phyloP scores from a whole-genome alignment of 2,888 invertebrate species.

The Callosobruchus maculatus region DNA sequence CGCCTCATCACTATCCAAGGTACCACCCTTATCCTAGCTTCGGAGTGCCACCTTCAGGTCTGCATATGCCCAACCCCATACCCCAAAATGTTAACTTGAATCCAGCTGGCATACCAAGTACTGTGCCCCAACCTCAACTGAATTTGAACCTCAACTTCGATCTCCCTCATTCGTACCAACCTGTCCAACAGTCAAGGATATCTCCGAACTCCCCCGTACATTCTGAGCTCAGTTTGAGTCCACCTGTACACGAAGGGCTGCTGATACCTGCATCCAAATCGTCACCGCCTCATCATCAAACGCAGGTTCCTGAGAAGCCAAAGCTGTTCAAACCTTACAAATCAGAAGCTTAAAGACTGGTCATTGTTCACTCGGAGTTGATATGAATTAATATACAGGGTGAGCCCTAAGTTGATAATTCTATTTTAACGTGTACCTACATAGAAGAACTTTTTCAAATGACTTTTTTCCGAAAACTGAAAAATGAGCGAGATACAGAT shows the following conservation, averaged over 20 bases:
- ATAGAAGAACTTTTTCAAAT: too few relatives aligned
- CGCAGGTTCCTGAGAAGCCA: constrained; percentile 49
- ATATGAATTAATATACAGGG: not conserved
- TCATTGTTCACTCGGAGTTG: not conserved
- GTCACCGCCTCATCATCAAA: constrained; percentile 32
- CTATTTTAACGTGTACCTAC: too few relatives aligned
- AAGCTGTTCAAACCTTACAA: constrained; percentile 78
- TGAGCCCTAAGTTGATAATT: too few relatives aligned
- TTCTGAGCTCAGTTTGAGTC: constrained; percentile 46
- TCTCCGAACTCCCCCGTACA: constrained; percentile 42
- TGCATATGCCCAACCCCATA: constrained; percentile 48
- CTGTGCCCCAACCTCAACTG: constrained; percentile 44
- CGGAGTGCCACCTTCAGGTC: constrained; percentile 46
- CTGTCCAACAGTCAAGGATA: constrained; percentile 23
- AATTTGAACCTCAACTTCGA: constrained; percentile 38
- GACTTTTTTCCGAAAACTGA: too few relatives aligned
- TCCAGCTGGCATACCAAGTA: constrained; percentile 43
- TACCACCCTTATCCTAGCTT: constrained; percentile 51
- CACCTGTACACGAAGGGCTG: constrained; percentile 37
- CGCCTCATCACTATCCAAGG: constrained; percentile 54
- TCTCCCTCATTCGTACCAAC: constrained; percentile 27
- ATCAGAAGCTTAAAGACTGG: constrained; percentile 47
- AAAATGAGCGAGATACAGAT: too few relatives aligned
- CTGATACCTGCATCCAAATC: constrained; percentile 39
- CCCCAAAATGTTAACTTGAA: constrained; percentile 31